phyloP scores from a whole-genome alignment of 2,888 invertebrate genomes.

The Mayetiola destructor region DNA sequence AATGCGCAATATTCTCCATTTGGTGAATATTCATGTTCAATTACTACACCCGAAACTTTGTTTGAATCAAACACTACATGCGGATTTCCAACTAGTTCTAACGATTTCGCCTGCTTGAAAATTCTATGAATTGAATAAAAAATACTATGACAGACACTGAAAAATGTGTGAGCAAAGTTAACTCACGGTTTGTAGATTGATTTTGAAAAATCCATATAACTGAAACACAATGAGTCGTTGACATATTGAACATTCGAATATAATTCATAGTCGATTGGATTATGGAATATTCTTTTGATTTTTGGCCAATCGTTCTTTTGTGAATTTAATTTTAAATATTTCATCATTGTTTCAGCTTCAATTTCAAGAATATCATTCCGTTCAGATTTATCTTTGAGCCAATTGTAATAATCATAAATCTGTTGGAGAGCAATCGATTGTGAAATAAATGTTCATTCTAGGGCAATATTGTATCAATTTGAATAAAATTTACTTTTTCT shows the following conservation, averaged over 20 bases:
- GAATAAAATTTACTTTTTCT: too few relatives aligned
- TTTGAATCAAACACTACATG: conserved; percentile 13
- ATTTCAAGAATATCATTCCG: neutral
- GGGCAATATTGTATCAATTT: too few relatives aligned
- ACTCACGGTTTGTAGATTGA: conserved; percentile 11
- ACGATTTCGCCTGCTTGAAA: conserved; percentile 4
- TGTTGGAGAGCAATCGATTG: too few relatives aligned
- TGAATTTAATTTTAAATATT: neutral
- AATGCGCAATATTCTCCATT: conserved; percentile 9
- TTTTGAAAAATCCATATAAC: neutral
- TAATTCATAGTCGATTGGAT: conserved; percentile 6
- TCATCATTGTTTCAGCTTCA: neutral
- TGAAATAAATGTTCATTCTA: too few relatives aligned
- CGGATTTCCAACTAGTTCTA: neutral
- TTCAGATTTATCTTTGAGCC: neutral
- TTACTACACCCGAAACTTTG: neutral
- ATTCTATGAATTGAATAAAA: neutral
- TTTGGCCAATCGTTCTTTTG: neutral
- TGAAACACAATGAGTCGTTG: neutral
- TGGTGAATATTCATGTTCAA: conserved; percentile 13
- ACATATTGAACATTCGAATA: neutral
- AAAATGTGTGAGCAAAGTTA: neutral
- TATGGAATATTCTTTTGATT: neutral
- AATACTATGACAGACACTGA: neutral
- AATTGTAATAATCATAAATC: neutral